These are phyloP conservation scores for Temnopleurus reevesii DNA, from an alignment of 53 echinoderm and acorn worm species.

Conservation along the genomic window DNA sequence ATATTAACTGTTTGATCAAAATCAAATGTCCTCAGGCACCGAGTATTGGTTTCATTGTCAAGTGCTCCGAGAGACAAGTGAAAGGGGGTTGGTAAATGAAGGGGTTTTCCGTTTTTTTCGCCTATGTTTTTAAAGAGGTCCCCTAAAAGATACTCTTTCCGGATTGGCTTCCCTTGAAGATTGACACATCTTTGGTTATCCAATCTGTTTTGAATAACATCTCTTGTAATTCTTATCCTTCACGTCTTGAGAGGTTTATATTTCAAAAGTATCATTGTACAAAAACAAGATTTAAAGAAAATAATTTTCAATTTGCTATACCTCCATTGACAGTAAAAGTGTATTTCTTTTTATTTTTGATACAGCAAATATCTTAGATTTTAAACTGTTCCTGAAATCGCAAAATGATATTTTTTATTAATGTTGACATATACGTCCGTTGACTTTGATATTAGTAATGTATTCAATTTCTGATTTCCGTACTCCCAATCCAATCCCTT, in stretches of 20 bases:
- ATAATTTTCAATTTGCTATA: neutral
- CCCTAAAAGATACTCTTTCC: neutral
- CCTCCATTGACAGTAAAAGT: neutral
- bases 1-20: conserved; percentile 37
- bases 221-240: neutral
- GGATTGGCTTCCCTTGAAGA: neutral
- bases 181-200: neutral
- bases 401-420: no score
- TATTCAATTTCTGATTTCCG: no score
- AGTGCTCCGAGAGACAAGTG: neutral
- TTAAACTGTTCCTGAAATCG: no score
- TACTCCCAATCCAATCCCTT: no score
- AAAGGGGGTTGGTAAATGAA: neutral
- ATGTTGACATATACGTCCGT: no score
- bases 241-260: neutral
- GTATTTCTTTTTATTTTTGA: neutral
- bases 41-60: conserved; percentile 1
- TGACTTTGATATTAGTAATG: no score
- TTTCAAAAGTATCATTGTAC: neutral
- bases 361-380: no score
- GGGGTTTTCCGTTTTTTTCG: neutral
- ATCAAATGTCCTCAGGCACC: neutral
- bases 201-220: conserved; percentile 11
- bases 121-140: neutral
- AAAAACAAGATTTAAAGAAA: neutral